Conservation (phyloP, 2,113 vertebrate species). For the Climacteris rufus region DNA sequence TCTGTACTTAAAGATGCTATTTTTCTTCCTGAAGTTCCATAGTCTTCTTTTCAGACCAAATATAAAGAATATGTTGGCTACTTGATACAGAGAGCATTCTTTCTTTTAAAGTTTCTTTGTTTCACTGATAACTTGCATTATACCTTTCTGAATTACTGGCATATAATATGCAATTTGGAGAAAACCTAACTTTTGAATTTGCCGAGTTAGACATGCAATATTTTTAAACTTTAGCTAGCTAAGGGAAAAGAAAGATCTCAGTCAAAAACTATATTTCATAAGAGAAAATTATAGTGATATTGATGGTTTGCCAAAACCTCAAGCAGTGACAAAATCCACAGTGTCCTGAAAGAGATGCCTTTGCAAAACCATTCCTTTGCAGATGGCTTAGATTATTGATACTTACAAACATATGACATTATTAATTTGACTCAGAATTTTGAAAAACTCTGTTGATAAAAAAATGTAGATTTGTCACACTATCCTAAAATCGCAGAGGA, state of each 20-base stretch:
- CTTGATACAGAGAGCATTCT: neutral
- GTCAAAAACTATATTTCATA: slow-evolving; percentile 77
- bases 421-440: slow-evolving; percentile 68
- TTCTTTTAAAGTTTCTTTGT: neutral
- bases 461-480: slow-evolving; percentile 66
- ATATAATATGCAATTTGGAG: neutral
- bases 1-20: neutral
- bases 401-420: slow-evolving; percentile 86
- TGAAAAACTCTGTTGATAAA: slow-evolving; percentile 66
- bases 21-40: neutral
- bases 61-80: neutral
- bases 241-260: neutral
- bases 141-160: neutral
- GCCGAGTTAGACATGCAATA: neutral
- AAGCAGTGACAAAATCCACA: slow-evolving; percentile 90
- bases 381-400: slow-evolving; percentile 90
- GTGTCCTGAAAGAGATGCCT: slow-evolving; percentile 87
- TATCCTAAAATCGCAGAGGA: slow-evolving; percentile 26
- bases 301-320: slow-evolving; percentile 85
- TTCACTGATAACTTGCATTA: neutral
- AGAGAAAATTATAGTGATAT: slow-evolving; percentile 85
- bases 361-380: slow-evolving; percentile 79
- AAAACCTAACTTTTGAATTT: slow-evolving; percentile 27
- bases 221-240: slow-evolving; percentile 42
- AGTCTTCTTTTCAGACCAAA: neutral